These are phyloP conservation scores for Acipenser transmontanus DNA, from an alignment of 2,797 vertebrate genomes.

Conservation along the genomic window DNA sequence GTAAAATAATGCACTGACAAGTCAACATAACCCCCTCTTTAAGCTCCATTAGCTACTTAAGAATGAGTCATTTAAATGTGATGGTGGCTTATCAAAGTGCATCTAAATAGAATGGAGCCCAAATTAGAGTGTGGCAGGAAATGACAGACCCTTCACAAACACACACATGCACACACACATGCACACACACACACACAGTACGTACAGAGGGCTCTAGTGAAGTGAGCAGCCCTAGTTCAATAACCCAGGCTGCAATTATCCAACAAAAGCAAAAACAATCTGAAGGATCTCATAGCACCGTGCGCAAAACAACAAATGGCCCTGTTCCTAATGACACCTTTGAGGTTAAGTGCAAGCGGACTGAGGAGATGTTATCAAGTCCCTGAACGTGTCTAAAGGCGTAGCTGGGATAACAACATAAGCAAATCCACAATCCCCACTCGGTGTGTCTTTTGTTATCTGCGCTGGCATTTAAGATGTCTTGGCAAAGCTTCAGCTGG, in stretches of 20 bases:
- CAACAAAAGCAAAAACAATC: constrained; percentile 8
- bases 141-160: too few relatives aligned
- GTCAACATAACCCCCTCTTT: too few relatives aligned
- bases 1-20: too few relatives aligned
- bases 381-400: constrained; percentile 1
- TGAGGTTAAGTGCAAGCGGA: constrained; percentile 9
- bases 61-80: too few relatives aligned
- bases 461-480: not conserved
- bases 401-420: constrained; percentile 6
- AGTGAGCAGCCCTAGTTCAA: not conserved
- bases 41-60: too few relatives aligned
- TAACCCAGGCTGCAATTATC: constrained; percentile 6
- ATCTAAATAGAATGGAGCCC: too few relatives aligned
- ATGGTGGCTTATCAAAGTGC: too few relatives aligned
- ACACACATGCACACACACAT: too few relatives aligned
- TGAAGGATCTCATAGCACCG: not conserved
- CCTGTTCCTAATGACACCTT: constrained; percentile 15
- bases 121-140: too few relatives aligned
- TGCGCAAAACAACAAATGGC: constrained; percentile 9
- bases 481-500: too few relatives aligned
- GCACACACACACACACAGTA: too few relatives aligned
- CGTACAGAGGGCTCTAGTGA: too few relatives aligned
- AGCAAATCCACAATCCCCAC: constrained; percentile 5
- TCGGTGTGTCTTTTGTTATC: not conserved
- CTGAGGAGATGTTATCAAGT: constrained; percentile 13